Evolutionary conservation across 2,113 vertebrate species (phyloP), one percentile per base, ranked within the genome.

Genomic region (Cricetomys ansorgei): DNA sequence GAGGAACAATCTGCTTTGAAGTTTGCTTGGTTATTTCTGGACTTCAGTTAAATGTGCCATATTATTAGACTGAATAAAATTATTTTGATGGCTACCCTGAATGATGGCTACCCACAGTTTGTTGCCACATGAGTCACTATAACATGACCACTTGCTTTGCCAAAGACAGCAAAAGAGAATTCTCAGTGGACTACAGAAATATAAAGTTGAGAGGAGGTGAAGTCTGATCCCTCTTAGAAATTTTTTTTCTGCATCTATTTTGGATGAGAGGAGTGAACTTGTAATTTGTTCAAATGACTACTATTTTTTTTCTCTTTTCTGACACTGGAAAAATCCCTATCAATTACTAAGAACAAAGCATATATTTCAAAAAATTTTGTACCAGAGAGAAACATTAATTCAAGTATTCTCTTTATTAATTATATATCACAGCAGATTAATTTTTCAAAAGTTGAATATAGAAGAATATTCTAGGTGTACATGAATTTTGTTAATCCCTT

Each of bases 311-410:
- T 50, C 40, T 10, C 13, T 53, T 77, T 93, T 87, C n/a, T 64
- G 3, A 50, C n/a, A 62, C 4, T 40, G 13, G 67, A 64, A 4
- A 48, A 75, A 59, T 57, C 37, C 11, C 37, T 85, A n/a, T 92
- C 17, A 87, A 50, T 62, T 84, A 79, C 21, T 4, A 43, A 95
- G 5, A 65, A 19, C 34, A 62, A 95, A 92, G 37, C 5, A 3
- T 70, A 34, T 88, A 85, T 89, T 92, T 34, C 48, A 79, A 94
- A 95, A 94, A 4, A 84, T 84, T 96, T 94, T 94, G 50, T 29
- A 43, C 10, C 85, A 96, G 43, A 69, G 59, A 34, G 65, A 96
- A 96, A 80, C 72, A 89, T 72, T 86, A 85, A 80, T 59, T 94
- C 45, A 59, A 86, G 7, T 62, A 65, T 59, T 89, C 19, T 67